A percentile compares a stretch with the other conserved stretches of the same genome.
Conservation (phyloP, 2,888 invertebrate genomes). For the Octodonta nipae region DNA sequence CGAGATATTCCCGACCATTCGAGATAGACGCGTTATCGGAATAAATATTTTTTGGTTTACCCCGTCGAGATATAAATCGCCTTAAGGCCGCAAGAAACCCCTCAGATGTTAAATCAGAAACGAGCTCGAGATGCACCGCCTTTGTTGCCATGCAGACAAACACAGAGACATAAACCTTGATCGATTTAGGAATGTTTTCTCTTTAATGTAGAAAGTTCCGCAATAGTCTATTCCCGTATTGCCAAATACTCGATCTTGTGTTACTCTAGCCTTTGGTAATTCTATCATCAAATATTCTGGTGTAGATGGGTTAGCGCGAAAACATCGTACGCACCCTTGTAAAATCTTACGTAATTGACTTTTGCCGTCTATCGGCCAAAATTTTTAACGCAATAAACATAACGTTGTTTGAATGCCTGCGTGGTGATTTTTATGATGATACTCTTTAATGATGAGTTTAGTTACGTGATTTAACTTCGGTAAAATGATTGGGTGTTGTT, state of each 20-base stretch:
- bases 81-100: background rate
- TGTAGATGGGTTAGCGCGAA: background rate
- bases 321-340: background rate
- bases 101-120: background rate
- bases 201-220: background rate
- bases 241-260: background rate
- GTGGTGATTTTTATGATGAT: background rate
- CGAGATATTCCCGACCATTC: no score
- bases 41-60: background rate
- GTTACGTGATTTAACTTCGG: background rate
- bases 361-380: background rate
- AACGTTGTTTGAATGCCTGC: background rate
- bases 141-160: constrained; percentile 3
- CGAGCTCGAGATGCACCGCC: constrained; percentile 4
- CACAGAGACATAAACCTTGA: background rate
- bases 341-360: background rate
- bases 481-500: background rate
- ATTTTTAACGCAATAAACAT: background rate
- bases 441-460: background rate
- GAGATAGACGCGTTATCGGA: constrained; percentile 2
- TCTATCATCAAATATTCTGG: background rate
- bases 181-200: background rate
- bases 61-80: constrained; percentile 2
- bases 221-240: background rate
- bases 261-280: background rate